Conservation (phyloP, 2,797 vertebrate genomes). For the Garrulus glandarius region DNA sequence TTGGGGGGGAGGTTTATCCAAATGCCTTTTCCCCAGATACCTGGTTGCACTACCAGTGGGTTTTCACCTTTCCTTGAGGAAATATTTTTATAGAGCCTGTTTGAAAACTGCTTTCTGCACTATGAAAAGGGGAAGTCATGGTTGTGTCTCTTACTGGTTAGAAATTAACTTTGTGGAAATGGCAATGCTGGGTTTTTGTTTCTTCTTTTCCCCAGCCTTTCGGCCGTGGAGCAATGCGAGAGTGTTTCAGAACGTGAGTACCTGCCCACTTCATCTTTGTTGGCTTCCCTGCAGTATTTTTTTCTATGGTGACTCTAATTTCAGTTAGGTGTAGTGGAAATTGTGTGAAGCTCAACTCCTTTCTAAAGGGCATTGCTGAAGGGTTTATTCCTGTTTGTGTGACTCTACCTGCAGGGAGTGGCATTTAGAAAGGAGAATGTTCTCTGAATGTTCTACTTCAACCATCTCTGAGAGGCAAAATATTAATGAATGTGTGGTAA, state of each 20-base stretch:
- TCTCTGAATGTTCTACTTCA: not conserved
- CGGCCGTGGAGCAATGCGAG: slow-evolving; percentile 94
- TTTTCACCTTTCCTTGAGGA: not conserved
- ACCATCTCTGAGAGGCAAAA: not conserved
- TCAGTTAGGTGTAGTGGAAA: not conserved
- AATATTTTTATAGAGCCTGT: not conserved
- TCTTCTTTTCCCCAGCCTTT: slow-evolving; percentile 81
- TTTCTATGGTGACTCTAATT: not conserved
- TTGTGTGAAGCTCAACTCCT: accelerated
- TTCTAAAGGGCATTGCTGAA: not conserved
- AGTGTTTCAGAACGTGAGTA: slow-evolving; percentile 97
- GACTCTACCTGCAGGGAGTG: not conserved
- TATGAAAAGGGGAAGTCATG: not conserved
- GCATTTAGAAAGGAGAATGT: not conserved
- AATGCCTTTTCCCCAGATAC: not conserved
- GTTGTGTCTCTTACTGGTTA: not conserved
- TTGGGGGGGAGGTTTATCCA: not conserved
- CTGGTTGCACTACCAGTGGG: not conserved
- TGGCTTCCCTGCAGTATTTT: not conserved
- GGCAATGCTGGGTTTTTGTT: not conserved
- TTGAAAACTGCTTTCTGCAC: not conserved
- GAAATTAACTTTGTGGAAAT: not conserved
- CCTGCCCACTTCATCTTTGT: not conserved
- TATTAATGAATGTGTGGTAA: not conserved
- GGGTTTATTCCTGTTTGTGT: not conserved